Base-by-base conservation (phyloP, 2,113 vertebrate species). In the Pseudorhombus dupliciocellatus region DNA sequence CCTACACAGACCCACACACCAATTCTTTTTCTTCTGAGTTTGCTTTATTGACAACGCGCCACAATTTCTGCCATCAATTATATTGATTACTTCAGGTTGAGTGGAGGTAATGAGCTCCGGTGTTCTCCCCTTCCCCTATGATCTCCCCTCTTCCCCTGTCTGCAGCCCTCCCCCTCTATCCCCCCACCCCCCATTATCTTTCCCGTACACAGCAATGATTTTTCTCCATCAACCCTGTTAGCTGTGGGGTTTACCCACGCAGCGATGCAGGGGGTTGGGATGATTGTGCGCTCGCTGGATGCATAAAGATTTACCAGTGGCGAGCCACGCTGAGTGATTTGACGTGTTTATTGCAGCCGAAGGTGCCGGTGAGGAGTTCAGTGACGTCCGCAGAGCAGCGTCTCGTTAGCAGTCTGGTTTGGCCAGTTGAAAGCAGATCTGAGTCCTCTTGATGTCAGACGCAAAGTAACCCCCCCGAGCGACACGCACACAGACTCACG, bases 11-110 rank as follows among this genome's bases (percentile, higher is more conserved):
- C 5, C 31, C 7, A 5, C 7, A 62, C 18, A 57, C n/a, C 30
- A 28, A 44, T 63, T 66, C 34, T 40, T 73, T 72, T 60, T 37
- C 75, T 9, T 31, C 46, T 31, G 63, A 81, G 65, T 79, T 81
- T 70, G 46, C 85, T 55, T 69, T 87, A 92, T 92, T 61, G 86
- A 91, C 89, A 77, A 15, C 22, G 3, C 66, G 71, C 58, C 9
- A 66, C 79, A 84, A 77, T 88, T 84, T 75, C 87, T 77, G n/a
- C 88, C 80, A 88, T 93, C 92, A 93, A 90, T 93, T 91, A 77
- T 90, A 93, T 91, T 52, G 92, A 94, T 93, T 92, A 92, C 88
- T 87, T 89, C 80, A 51, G 87, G 91, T 85, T 94, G 94, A 91
- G 81, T 90, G 90, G 89, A 91, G 87, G 81, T 93, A 94, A 92